phyloP scores from a whole-genome alignment of 2,113 vertebrate species.

The Atherinomorus stipes region DNA sequence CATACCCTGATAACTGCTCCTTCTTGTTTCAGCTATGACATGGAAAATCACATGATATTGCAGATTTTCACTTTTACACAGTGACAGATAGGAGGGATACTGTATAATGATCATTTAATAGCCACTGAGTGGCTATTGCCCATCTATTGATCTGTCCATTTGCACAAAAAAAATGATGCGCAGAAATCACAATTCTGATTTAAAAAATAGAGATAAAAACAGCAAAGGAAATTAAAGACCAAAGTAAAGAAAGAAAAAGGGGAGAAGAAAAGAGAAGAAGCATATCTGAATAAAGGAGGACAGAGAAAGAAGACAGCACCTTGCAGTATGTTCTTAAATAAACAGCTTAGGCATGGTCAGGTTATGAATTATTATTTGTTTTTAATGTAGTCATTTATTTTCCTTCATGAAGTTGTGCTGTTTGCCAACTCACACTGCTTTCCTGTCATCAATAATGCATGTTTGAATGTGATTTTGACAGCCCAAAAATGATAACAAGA shows the following conservation, averaged over 20 bases:
- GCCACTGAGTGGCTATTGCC: too few relatives aligned
- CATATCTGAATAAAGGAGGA: not conserved
- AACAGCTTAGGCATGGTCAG: not conserved
- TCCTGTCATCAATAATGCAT: slow-evolving; percentile 39
- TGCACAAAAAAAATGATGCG: too few relatives aligned
- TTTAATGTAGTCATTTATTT: not conserved
- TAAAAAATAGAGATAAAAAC: too few relatives aligned
- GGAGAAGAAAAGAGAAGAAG: not conserved
- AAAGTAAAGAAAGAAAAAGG: not conserved
- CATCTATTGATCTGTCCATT: too few relatives aligned
- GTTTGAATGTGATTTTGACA: slow-evolving; percentile 38
- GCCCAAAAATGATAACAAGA: slow-evolving; percentile 25
- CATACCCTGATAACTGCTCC: too few relatives aligned
- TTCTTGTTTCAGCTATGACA: too few relatives aligned
- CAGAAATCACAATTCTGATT: too few relatives aligned
- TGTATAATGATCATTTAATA: too few relatives aligned
- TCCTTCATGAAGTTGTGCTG: slow-evolving; percentile 1
- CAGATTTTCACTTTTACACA: too few relatives aligned
- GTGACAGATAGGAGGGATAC: too few relatives aligned
- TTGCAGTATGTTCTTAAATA: not conserved
- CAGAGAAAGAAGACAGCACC: not conserved
- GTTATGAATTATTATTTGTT: not conserved
- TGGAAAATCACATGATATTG: too few relatives aligned
- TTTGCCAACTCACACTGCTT: slow-evolving; percentile 10
- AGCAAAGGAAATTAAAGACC: not conserved